These are phyloP conservation scores for Achatina immaculata DNA, from an alignment of 1,140 invertebrate genomes.

Conservation along the genomic window DNA sequence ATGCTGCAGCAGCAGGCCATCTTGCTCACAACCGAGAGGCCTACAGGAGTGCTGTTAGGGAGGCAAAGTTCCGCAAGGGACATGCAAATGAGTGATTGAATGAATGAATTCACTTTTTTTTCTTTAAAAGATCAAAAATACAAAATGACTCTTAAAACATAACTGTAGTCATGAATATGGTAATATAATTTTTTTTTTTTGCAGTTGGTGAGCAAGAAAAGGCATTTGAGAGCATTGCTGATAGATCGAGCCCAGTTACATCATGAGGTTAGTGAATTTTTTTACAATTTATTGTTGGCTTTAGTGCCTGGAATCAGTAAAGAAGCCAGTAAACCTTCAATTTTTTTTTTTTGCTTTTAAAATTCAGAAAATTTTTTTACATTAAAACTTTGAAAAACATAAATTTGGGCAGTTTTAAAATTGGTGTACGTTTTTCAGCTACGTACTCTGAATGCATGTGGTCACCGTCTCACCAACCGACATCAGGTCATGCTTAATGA, in stretches of 20 bases:
- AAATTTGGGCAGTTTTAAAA: background rate
- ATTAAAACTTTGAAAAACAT: background rate
- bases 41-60: no score
- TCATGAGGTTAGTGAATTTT: conserved; percentile 75
- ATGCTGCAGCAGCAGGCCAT: no score
- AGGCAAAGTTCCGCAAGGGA: no score
- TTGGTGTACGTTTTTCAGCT: conserved; percentile 52
- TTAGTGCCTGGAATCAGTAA: background rate
- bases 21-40: no score
- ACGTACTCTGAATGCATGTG: conserved; percentile 59
- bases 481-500: conserved; percentile 77
- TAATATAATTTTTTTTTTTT: conserved; percentile 16
- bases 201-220: conserved; percentile 74
- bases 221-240: conserved; percentile 77
- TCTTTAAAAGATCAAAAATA: no score
- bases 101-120: no score
- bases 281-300: background rate
- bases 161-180: no score
- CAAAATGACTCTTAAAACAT: no score
- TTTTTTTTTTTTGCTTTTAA: background rate
- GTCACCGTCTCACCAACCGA: conserved; percentile 70
- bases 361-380: background rate
- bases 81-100: no score
- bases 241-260: conserved; percentile 78
- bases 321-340: background rate